Conservation (phyloP, 2,797 vertebrate genomes). For the Spinus olivaceus region DNA sequence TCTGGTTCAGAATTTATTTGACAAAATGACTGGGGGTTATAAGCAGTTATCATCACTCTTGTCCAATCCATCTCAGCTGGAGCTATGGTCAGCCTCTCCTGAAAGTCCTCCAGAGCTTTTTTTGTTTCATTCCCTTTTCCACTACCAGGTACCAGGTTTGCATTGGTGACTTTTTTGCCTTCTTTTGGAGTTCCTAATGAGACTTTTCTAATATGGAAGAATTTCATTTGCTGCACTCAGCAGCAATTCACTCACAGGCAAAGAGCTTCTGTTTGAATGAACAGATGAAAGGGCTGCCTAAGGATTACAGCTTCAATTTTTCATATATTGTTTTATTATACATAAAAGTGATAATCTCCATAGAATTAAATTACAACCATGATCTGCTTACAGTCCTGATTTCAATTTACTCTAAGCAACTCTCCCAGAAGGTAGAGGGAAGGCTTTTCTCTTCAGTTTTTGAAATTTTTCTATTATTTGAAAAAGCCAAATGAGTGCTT, state of each 20-base stretch:
- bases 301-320: conserved; percentile 34
- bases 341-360: conserved; percentile 45
- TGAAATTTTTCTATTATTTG: conserved; percentile 24
- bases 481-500: conserved; percentile 30
- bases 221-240: background rate
- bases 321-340: conserved; percentile 58
- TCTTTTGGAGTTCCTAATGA: background rate
- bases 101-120: background rate
- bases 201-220: background rate
- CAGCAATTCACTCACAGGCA: background rate
- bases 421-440: conserved; percentile 1
- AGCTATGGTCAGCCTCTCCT: background rate
- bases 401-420: conserved; percentile 49
- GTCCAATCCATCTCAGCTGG: background rate
- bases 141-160: background rate
- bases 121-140: background rate
- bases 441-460: background rate
- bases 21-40: background rate
- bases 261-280: conserved; percentile 16
- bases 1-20: background rate
- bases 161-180: background rate
- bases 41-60: background rate
- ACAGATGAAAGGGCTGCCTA: conserved; percentile 40
- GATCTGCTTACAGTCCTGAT: conserved; percentile 30
- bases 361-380: conserved; percentile 45